These are phyloP conservation scores for Alethe castanea DNA, from an alignment of 2,113 vertebrate species.

Conservation along the genomic window DNA sequence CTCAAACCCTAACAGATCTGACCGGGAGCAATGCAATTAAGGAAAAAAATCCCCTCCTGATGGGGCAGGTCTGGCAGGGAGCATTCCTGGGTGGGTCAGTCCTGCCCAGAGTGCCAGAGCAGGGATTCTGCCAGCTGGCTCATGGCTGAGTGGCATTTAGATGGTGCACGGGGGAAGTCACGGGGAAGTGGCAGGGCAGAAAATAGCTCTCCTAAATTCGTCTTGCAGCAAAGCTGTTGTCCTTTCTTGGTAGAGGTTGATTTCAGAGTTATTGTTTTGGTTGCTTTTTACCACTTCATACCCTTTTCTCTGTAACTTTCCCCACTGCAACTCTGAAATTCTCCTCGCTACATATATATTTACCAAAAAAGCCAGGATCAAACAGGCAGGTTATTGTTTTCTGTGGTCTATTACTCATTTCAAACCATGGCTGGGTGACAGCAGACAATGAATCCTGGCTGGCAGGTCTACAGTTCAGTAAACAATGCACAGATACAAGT, in stretches of 20 bases:
- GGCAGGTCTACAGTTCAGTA: not conserved
- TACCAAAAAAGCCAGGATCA: not conserved
- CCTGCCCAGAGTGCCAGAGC: not conserved
- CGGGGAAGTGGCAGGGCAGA: slow-evolving; percentile 23
- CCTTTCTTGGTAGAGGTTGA: not conserved
- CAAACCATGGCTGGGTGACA: not conserved
- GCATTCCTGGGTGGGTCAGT: not conserved
- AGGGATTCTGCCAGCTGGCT: not conserved
- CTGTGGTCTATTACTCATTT: not conserved
- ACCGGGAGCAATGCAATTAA: not conserved
- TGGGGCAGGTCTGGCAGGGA: not conserved
- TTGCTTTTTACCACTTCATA: not conserved
- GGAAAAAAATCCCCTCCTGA: not conserved
- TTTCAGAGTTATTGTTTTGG: not conserved
- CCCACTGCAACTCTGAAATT: not conserved
- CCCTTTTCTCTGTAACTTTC: not conserved
- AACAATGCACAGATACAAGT: not conserved
- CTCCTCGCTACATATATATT: not conserved
- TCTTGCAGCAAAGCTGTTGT: not conserved
- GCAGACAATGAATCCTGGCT: not conserved
- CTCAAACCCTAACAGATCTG: not conserved
- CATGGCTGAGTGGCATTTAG: not conserved
- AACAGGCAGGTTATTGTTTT: not conserved
- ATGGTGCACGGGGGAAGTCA: slow-evolving; percentile 12
- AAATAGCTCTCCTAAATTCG: slow-evolving; percentile 40